A percentile compares a stretch with the other conserved stretches of the same genome.
Evolutionary conservation across 2,113 vertebrate species (phyloP).

Genomic region (Verasper variegatus): DNA sequence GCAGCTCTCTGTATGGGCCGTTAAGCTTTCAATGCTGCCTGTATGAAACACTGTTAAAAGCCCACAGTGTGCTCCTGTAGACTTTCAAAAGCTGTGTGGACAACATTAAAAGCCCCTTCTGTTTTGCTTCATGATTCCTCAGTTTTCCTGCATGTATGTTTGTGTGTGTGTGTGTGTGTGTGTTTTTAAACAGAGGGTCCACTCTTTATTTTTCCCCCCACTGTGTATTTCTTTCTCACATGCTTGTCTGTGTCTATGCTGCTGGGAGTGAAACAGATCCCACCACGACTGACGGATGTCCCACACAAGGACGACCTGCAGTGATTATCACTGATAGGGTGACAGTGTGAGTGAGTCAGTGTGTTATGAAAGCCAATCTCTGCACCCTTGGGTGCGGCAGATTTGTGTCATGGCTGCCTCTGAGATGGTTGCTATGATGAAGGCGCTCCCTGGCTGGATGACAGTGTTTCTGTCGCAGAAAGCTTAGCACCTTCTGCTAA

Average conservation of each 20-base stretch:
- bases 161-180: slow-evolving; percentile 12
- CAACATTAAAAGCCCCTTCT: slow-evolving; percentile 75
- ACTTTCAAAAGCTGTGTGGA: slow-evolving; percentile 69
- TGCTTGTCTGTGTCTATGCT: slow-evolving; percentile 38
- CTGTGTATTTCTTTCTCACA: slow-evolving; percentile 46
- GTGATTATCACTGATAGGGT: slow-evolving; percentile 63
- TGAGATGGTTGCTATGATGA: slow-evolving; percentile 49
- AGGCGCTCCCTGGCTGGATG: slow-evolving; percentile 42
- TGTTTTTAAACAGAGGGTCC: slow-evolving; percentile 49
- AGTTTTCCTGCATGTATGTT: slow-evolving; percentile 43
- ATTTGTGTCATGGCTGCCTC: slow-evolving; percentile 54
- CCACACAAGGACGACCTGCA: slow-evolving; percentile 48
- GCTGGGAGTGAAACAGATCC: slow-evolving; percentile 56
- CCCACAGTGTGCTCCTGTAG: slow-evolving; percentile 68
- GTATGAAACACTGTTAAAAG: slow-evolving; percentile 74
- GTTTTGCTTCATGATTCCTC: slow-evolving; percentile 65
- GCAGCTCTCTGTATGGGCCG: slow-evolving; percentile 52
- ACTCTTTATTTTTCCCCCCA: slow-evolving; percentile 54
- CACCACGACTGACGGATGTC: slow-evolving; percentile 59
- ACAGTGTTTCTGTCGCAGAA: slow-evolving; percentile 27
- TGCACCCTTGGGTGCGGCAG: slow-evolving; percentile 46
- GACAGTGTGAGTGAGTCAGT: slow-evolving; percentile 57
- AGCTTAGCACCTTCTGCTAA: background rate
- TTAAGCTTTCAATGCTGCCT: slow-evolving; percentile 73
- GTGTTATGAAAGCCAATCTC: slow-evolving; percentile 59